Evolutionary conservation across 2,113 vertebrate genomes (phyloP).

Genomic region (Bambusicola thoracicus): DNA sequence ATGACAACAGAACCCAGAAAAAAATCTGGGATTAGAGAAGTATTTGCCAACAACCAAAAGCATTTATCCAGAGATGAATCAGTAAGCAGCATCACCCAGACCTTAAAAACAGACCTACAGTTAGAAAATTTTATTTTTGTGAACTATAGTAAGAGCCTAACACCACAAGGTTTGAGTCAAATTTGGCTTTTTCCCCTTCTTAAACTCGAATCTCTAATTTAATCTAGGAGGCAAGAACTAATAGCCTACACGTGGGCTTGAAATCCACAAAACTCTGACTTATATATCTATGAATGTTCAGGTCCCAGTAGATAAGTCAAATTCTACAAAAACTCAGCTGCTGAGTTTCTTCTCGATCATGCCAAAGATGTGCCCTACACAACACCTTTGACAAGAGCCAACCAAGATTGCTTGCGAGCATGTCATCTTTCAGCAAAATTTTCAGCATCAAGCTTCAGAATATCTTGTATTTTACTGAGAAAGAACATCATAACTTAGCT

Average conservation of each 20-base stretch:
- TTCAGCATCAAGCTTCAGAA: neutral
- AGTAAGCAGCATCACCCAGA: neutral
- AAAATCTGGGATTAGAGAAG: neutral
- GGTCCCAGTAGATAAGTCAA: neutral
- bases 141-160: neutral
- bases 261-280: neutral
- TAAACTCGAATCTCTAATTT: neutral
- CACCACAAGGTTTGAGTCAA: neutral
- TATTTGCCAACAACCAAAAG: neutral
- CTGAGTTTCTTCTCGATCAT: neutral
- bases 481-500: neutral
- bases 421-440: fast-evolving
- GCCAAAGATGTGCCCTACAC: neutral
- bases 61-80: neutral
- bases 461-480: neutral
- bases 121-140: neutral
- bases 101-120: neutral
- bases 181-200: neutral
- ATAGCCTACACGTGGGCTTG: neutral
- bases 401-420: neutral
- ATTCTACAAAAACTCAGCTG: neutral
- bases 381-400: neutral
- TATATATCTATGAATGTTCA: neutral
- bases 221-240: neutral
- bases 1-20: neutral